Conservation (phyloP, 2,888 invertebrate species). For the Plutella xylostella region DNA sequence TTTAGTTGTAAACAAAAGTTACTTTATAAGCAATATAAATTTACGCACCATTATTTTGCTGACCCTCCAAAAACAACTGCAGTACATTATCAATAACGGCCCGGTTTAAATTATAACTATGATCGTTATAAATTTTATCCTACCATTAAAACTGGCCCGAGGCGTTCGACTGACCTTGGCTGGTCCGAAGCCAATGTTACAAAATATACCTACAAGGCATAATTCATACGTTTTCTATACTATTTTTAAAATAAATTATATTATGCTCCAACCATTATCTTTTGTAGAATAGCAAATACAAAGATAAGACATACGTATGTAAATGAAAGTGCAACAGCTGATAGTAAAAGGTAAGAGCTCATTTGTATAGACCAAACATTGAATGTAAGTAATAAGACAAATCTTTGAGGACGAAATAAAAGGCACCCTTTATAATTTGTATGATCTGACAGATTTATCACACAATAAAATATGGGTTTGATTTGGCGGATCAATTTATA, state of each 20-base stretch:
- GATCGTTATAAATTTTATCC: slow-evolving; percentile 45
- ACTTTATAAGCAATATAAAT: not conserved
- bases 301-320: no score
- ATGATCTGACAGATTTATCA: no score
- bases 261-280: not conserved
- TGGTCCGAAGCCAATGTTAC: slow-evolving; percentile 26
- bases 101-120: slow-evolving; percentile 36
- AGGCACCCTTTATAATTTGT: no score
- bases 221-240: slow-evolving; percentile 25
- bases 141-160: slow-evolving; percentile 29
- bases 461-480: no score
- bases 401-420: no score
- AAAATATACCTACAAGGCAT: slow-evolving; percentile 30
- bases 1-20: no score
- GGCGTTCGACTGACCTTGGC: slow-evolving; percentile 37
- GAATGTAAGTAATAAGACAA: no score
- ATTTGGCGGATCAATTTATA: no score
- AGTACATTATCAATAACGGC: slow-evolving; percentile 17
- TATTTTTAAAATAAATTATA: not conserved
- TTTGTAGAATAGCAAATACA: no score
- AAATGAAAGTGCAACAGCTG: no score
- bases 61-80: slow-evolving; percentile 15
- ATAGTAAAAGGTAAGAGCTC: no score
- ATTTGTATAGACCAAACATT: no score
- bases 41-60: slow-evolving; percentile 11